phyloP scores from a whole-genome alignment of 2,797 vertebrate species.

The Artibeus lituratus region DNA sequence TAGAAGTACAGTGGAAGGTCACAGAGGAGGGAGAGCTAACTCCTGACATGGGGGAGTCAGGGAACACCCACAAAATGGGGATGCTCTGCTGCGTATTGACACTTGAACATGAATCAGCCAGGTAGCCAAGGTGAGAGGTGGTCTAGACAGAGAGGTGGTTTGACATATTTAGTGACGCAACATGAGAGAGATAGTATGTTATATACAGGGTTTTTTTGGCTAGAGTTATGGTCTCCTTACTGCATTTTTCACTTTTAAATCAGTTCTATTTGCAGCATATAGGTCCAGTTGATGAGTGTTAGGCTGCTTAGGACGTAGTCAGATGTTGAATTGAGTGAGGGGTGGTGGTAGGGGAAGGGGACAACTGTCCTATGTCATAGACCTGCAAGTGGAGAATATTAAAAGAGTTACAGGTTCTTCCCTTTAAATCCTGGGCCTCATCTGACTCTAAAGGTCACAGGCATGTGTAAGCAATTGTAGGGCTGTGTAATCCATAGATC shows the following conservation, averaged over 20 bases:
- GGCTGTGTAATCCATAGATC: conserved; percentile 33
- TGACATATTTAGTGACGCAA: background rate
- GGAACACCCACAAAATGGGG: background rate
- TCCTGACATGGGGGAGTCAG: background rate
- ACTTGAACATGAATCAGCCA: background rate
- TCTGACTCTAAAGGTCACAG: conserved; percentile 5
- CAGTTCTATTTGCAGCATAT: background rate
- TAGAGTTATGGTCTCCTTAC: background rate
- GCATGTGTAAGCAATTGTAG: conserved; percentile 40
- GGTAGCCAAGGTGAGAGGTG: background rate
- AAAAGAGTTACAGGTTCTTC: conserved; percentile 3
- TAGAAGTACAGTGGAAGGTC: background rate
- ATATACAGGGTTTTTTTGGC: background rate
- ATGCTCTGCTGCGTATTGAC: background rate
- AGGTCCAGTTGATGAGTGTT: background rate
- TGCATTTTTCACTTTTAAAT: background rate
- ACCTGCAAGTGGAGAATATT: background rate
- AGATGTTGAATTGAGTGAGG: background rate
- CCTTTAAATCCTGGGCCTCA: background rate
- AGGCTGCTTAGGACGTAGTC: background rate
- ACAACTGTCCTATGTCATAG: background rate
- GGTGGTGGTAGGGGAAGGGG: too few relatives aligned
- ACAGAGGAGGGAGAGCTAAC: background rate
- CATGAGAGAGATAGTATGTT: background rate
- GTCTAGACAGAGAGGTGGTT: background rate